A percentile compares a stretch with the other conserved stretches of the same genome.
These are phyloP conservation scores for Herpailurus yagouaroundi DNA, from an alignment of 2,113 vertebrate genomes.

Conservation along the genomic window DNA sequence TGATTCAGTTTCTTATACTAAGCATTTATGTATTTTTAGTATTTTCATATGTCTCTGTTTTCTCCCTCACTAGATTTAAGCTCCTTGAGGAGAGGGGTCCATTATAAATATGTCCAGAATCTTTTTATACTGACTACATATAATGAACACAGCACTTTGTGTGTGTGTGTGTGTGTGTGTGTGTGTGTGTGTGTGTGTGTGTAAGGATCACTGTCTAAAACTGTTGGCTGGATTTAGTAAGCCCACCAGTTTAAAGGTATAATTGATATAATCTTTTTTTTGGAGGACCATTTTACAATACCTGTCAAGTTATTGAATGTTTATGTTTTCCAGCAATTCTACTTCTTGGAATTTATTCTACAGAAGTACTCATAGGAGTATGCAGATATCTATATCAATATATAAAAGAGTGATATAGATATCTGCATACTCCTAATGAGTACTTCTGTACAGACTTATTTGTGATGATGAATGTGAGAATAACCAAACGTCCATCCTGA, in stretches of 20 bases:
- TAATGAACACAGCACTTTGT: neutral
- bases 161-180: too few relatives aligned
- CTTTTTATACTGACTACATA: neutral
- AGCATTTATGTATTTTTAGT: neutral
- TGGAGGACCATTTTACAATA: neutral
- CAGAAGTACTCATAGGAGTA: neutral
- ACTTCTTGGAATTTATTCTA: neutral
- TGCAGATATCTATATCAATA: neutral
- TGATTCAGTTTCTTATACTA: neutral
- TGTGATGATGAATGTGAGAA: neutral
- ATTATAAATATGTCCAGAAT: neutral
- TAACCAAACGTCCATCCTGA: neutral
- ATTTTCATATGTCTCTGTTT: neutral
- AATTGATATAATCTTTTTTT: conserved; percentile 7
- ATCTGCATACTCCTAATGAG: too few relatives aligned
- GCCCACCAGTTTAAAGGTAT: neutral
- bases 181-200: neutral
- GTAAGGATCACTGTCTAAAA: neutral
- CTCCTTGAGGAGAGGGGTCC: neutral
- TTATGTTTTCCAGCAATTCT: neutral
- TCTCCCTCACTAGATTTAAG: neutral
- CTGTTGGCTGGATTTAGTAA: neutral
- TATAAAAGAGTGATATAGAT: neutral
- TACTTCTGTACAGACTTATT: neutral
- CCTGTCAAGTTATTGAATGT: neutral